A percentile compares a stretch with the other conserved stretches of the same genome.
Evolutionary conservation across 2,888 invertebrate species (phyloP).

Genomic region (Agriopis marginaria): DNA sequence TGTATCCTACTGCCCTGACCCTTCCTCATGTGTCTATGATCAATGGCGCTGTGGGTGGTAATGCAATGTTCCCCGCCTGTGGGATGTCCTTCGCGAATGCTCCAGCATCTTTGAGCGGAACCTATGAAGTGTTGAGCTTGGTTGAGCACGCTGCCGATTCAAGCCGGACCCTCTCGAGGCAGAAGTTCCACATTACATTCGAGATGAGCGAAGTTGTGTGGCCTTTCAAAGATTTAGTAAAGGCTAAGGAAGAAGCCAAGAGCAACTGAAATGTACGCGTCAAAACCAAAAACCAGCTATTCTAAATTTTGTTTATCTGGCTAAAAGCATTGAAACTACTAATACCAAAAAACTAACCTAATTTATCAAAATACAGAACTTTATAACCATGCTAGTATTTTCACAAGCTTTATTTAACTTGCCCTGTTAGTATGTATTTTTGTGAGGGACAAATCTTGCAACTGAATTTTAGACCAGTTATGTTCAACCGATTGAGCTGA

Average conservation of each 20-base stretch:
- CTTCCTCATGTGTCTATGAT: conserved; percentile 30
- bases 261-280: background rate
- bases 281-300: background rate
- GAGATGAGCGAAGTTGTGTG: conserved; percentile 38
- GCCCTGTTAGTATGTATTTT: too few relatives aligned
- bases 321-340: background rate
- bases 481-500: too few relatives aligned
- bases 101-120: conserved; percentile 53
- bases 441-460: too few relatives aligned
- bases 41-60: conserved; percentile 6
- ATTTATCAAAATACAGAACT: background rate
- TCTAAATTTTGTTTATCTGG: background rate
- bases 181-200: conserved; percentile 58
- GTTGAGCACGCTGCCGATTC: conserved; percentile 48
- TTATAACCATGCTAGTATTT: background rate
- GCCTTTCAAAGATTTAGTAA: conserved; percentile 10
- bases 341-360: background rate
- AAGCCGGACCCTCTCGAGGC: conserved; percentile 52
- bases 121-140: conserved; percentile 60
- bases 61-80: conserved; percentile 11
- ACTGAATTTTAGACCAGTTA: too few relatives aligned
- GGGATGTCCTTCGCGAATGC: conserved; percentile 52
- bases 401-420: too few relatives aligned
- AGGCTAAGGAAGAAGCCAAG: conserved; percentile 10
- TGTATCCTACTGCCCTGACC: conserved; percentile 51